Evolutionary conservation across 2,797 vertebrate genomes (phyloP).

Genomic region (Prionace glauca): DNA sequence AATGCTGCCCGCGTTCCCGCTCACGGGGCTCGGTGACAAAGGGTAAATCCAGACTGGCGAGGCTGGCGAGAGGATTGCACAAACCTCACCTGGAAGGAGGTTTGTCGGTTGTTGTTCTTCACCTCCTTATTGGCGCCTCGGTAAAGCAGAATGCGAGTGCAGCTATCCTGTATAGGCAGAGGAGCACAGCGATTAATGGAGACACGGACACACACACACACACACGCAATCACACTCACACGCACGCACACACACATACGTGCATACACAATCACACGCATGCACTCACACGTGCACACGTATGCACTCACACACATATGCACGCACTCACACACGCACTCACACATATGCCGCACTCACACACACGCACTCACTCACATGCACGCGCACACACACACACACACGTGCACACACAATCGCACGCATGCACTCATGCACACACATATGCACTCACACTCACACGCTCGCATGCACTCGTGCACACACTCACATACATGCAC

Average conservation of each 20-base stretch:
- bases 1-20: not conserved
- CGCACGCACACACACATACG: not conserved
- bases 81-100: conserved; percentile 77
- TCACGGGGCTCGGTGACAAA: not conserved
- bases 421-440: too few species aligned
- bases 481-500: not conserved
- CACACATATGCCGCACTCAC: too few species aligned
- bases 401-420: too few species aligned
- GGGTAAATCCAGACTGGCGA: not conserved
- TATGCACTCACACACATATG: too few species aligned
- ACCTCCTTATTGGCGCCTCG: conserved; percentile 81
- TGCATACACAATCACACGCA: too few species aligned
- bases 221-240: not conserved
- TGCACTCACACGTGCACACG: too few species aligned
- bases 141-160: conserved; percentile 80
- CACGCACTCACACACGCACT: too few species aligned
- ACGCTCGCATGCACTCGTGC: too few species aligned
- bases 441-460: too few species aligned
- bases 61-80: not conserved
- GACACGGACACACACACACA: not conserved
- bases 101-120: conserved; percentile 85
- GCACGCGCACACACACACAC: too few species aligned
- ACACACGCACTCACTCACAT: too few species aligned
- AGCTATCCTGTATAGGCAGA: conserved; percentile 70
- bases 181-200: conserved; percentile 22